Evolutionary conservation across 1,140 invertebrate species (phyloP).

Genomic region (Drosophila sulfurigaster): DNA sequence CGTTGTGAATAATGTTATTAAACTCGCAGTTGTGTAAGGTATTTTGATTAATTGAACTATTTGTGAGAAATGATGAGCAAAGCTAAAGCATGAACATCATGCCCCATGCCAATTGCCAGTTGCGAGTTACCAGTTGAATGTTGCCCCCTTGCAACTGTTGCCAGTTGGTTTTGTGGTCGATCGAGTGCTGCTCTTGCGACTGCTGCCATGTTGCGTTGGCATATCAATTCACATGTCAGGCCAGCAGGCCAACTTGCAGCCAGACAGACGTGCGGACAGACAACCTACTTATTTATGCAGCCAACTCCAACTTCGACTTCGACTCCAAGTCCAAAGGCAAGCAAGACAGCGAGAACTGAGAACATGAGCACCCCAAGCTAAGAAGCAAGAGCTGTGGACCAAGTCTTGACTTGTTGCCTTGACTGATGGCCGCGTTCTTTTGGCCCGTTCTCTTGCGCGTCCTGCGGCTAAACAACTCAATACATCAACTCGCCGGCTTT

Average conservation of each 20-base stretch:
- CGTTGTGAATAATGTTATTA: constrained; percentile 74
- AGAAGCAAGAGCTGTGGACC: not conserved
- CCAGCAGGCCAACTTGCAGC: constrained; percentile 29
- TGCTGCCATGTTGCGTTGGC: constrained; percentile 70
- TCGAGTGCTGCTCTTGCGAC: constrained; percentile 17
- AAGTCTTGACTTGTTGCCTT: constrained; percentile 44
- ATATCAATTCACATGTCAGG: constrained; percentile 80
- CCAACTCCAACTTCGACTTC: constrained; percentile 5
- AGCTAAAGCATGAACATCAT: constrained; percentile 48
- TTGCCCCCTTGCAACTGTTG: constrained; percentile 10
- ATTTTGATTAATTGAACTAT: constrained; percentile 79
- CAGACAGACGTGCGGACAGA: not conserved
- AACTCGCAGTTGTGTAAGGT: constrained; percentile 71
- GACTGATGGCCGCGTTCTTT: constrained; percentile 74
- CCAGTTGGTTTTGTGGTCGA: constrained; percentile 13
- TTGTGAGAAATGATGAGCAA: constrained; percentile 73
- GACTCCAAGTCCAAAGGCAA: not conserved
- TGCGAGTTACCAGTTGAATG: constrained; percentile 48
- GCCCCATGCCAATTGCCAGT: constrained; percentile 36
- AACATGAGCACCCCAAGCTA: not conserved
- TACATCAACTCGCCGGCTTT: constrained; percentile 63
- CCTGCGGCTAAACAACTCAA: constrained; percentile 79
- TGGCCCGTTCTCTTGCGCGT: constrained; percentile 33
- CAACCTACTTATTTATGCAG: constrained; percentile 81
- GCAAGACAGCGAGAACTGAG: constrained; percentile 2